Percentiles rank a stretch among this genome's conserved stretches.
These are phyloP conservation scores for Etheostoma spectabile DNA, from an alignment of 2,113 vertebrate species.

Conservation along the genomic window DNA sequence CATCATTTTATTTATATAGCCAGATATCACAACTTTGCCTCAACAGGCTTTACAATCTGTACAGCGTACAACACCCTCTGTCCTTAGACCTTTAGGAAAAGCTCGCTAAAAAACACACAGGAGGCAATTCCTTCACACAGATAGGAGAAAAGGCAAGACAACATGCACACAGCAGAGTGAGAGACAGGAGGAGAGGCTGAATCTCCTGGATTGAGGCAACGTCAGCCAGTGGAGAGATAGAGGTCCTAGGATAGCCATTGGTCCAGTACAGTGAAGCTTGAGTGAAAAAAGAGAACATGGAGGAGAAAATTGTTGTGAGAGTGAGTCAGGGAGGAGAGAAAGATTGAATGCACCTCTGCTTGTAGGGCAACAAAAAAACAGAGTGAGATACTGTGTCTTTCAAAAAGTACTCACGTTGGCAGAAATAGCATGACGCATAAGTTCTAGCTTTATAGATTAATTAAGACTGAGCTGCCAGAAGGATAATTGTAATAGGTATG, in stretches of 20 bases:
- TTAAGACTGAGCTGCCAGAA: neutral
- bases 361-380: neutral
- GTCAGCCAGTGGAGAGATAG: neutral
- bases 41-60: neutral
- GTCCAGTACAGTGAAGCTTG: neutral
- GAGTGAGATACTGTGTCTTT: neutral
- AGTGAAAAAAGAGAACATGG: neutral
- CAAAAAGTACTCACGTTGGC: neutral
- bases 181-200: neutral
- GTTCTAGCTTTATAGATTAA: neutral
- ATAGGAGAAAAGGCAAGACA: neutral
- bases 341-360: neutral
- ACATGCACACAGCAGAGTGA: neutral
- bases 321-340: neutral
- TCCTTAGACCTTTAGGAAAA: neutral
- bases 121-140: neutral
- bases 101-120: no score
- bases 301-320: neutral
- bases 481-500: constrained; percentile 1
- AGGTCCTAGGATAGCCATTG: neutral
- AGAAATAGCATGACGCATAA: neutral
- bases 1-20: neutral
- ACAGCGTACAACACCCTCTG: neutral
- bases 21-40: neutral
- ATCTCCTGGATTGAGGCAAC: neutral